These are phyloP conservation scores for Macrocentrus cingulum DNA, from an alignment of 1,140 invertebrate genomes.

Conservation along the genomic window DNA sequence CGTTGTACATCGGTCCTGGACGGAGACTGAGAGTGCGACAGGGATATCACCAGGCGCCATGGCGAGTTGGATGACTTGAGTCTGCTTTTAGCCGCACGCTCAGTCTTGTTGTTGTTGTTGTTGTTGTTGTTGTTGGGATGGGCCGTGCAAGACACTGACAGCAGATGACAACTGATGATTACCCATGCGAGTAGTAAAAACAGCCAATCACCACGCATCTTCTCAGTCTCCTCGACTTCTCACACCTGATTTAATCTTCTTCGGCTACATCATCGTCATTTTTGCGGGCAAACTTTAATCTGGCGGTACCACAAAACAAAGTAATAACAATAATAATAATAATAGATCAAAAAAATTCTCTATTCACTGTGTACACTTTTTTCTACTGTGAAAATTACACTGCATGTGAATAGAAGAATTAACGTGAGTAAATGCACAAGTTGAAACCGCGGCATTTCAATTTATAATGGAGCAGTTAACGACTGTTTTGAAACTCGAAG, in stretches of 20 bases:
- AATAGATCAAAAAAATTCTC: neutral
- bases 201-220: slow-evolving; percentile 40
- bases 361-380: no score
- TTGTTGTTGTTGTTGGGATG: slow-evolving; percentile 30
- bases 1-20: slow-evolving; percentile 49
- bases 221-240: slow-evolving; percentile 34
- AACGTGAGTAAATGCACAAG: no score
- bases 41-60: slow-evolving; percentile 50
- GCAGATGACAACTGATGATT: slow-evolving; percentile 23
- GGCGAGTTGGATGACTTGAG: slow-evolving; percentile 35
- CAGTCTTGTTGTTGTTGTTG: slow-evolving; percentile 29
- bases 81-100: slow-evolving; percentile 36
- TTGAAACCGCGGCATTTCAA: neutral
- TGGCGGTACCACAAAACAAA: neutral
- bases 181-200: slow-evolving; percentile 36
- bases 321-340: neutral
- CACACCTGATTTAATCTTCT: slow-evolving; percentile 8
- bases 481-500: neutral
- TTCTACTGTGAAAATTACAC: no score
- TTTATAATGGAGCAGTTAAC: neutral
- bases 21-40: slow-evolving; percentile 50
- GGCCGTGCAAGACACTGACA: slow-evolving; percentile 24
- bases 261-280: slow-evolving; percentile 18
- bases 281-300: slow-evolving; percentile 18
- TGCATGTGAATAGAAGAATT: no score